Percentiles rank a stretch among this genome's conserved stretches.
phyloP scores from a whole-genome alignment of 2,113 vertebrate species.

The Rattus norvegicus region DNA sequence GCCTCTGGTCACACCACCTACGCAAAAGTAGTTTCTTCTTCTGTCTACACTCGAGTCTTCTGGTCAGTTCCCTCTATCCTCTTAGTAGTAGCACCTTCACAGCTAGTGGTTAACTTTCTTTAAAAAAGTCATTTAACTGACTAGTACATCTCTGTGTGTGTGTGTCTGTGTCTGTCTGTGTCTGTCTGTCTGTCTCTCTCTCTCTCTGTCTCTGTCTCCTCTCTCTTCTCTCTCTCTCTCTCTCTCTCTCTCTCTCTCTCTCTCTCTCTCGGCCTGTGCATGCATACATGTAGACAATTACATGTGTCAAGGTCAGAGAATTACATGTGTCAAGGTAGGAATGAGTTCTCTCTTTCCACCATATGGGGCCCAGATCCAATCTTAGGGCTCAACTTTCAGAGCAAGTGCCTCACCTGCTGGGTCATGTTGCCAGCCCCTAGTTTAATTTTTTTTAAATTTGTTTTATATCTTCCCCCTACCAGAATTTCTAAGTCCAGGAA shows the following conservation, averaged over 20 bases:
- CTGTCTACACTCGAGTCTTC: too few species aligned
- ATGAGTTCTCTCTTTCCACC: neutral
- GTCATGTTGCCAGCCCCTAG: neutral
- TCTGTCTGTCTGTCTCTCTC: too few species aligned
- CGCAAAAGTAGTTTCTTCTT: neutral
- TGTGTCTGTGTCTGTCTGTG: too few species aligned
- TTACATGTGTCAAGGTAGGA: too few species aligned
- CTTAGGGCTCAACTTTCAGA: too few species aligned
- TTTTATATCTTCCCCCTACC: neutral
- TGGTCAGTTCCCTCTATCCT: neutral
- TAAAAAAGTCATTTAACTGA: neutral
- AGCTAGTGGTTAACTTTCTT: neutral
- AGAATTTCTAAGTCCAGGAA: neutral
- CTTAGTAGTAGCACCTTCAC: neutral
- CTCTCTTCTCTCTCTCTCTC: too few species aligned
- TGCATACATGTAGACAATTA: too few species aligned
- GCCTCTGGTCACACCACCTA: neutral
- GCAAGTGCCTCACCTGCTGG: neutral
- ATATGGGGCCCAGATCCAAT: neutral
- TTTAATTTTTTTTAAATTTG: neutral
- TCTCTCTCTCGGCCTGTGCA: neutral
- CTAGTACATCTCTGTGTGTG: rapidly evolving
- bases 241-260: too few species aligned
- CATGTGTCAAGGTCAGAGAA: neutral
- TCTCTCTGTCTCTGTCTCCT: too few species aligned